Conservation (phyloP, 2,113 vertebrate genomes). For the Calidris pygmaea region DNA sequence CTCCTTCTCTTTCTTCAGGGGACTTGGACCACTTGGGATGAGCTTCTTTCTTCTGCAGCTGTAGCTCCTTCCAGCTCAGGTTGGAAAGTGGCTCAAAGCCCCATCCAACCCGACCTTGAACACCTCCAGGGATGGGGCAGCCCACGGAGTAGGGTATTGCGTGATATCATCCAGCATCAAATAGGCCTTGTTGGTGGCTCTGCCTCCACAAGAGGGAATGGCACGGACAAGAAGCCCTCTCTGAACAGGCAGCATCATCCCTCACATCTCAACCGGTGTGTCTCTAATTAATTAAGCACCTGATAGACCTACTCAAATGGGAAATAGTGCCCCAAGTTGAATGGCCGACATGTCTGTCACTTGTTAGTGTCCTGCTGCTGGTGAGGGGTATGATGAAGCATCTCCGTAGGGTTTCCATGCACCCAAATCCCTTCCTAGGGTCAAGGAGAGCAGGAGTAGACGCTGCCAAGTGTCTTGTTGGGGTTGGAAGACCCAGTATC, state of each 20-base stretch:
- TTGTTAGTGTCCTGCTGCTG: background rate
- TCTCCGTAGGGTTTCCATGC: fast-evolving
- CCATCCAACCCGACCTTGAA: too few relatives aligned
- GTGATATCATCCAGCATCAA: fast-evolving
- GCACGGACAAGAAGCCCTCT: background rate
- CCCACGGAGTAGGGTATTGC: fast-evolving
- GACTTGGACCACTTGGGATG: background rate
- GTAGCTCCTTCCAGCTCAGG: background rate
- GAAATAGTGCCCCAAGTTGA: background rate
- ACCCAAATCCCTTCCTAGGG: background rate
- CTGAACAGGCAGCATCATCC: background rate
- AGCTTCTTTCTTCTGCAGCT: background rate
- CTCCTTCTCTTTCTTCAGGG: background rate
- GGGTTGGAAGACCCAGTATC: background rate
- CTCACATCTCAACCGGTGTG: background rate
- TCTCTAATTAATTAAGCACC: background rate
- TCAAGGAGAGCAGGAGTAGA: background rate
- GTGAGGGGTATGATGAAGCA: too few relatives aligned
- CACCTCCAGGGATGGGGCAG: too few relatives aligned
- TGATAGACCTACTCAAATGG: background rate
- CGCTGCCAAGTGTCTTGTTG: background rate
- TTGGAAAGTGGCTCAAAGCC: too few relatives aligned
- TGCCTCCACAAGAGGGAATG: background rate
- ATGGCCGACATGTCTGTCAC: fast-evolving
- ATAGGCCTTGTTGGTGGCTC: background rate